Conservation (phyloP, 2,888 invertebrate species). For the Entomobrya multifasciata region DNA sequence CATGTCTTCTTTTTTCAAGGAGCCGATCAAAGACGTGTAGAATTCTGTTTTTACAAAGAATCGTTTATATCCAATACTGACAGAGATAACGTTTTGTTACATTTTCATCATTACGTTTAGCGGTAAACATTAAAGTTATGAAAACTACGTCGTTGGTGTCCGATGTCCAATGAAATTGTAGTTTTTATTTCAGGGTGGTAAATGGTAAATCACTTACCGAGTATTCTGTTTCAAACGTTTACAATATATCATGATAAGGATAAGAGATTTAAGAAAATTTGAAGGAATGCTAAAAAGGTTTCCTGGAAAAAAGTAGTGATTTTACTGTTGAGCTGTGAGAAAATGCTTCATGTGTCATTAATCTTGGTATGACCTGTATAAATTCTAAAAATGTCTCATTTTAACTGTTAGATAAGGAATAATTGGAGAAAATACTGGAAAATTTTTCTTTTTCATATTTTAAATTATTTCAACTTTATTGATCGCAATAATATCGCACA, state of each 20-base stretch:
- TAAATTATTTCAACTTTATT: slow-evolving; percentile 15
- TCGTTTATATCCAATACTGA: too few species aligned
- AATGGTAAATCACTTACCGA: background rate
- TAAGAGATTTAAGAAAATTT: background rate
- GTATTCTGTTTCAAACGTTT: background rate
- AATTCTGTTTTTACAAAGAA: too few species aligned
- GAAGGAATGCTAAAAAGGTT: too few species aligned
- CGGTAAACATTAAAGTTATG: background rate
- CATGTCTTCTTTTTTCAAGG: background rate
- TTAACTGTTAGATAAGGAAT: too few species aligned
- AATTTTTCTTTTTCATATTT: background rate
- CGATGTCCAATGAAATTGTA: background rate
- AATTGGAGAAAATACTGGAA: too few species aligned
- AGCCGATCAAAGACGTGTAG: background rate
- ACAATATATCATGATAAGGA: background rate
- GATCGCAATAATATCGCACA: background rate
- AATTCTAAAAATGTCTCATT: too few species aligned
- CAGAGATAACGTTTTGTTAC: too few species aligned
- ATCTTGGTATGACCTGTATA: too few species aligned
- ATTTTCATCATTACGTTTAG: background rate
- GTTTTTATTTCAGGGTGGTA: background rate
- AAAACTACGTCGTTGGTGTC: background rate
- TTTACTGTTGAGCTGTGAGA: too few species aligned
- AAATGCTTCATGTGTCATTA: too few species aligned
- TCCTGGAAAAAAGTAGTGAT: too few species aligned